Evolutionary conservation across 2,113 vertebrate species (phyloP), one percentile per base, ranked within the genome.

Genomic region (Triplophysa siluroides): DNA sequence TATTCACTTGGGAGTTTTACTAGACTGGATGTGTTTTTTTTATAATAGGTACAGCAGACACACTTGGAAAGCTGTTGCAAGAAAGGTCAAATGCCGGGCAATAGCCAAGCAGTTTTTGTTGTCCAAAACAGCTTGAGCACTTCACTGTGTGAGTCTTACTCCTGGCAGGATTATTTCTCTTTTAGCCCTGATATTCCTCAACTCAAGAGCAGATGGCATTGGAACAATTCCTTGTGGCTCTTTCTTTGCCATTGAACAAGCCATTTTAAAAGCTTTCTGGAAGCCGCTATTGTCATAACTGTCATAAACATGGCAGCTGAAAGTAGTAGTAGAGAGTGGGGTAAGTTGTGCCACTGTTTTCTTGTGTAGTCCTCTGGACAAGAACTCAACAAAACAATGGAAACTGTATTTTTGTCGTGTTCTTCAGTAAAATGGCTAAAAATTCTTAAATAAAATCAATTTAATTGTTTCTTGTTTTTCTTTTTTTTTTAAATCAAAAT

Each of bases 191-290:
- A 29, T 71, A 71, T 71, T 71, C 47, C 24, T 71, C 68, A 54
- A 71, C 68, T 54, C 18, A 29, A 71, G 67, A 70, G 68, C 68
- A 71, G 68, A 71, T 54, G 47, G 68, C 68, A 29, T 54, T 71
- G 68, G 68, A 71, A 54, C 47, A 12, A 54, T 54, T 71, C 68
- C 47, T 54, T 54, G 52, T 54, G 68, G 47, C 24, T 29, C 54
- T 24, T 33, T 33, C 68, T 33, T 11, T 71, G 24, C 47, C 24
- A 54, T 10, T 29, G 68, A 71, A 54, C 26, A 54, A 29, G 45
- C 10, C 1, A 70, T 54, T 33, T 29, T 33, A 54, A 71, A 54
- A 71, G 47, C 24, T 29, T 71, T 54, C 50, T 71, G 18, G 68
- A 54, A 71, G 68, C 24, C 24, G 45, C 16, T 45, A 45, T 45